Evolutionary conservation across 2,797 vertebrate species (phyloP).

Genomic region (Galago senegalensis): DNA sequence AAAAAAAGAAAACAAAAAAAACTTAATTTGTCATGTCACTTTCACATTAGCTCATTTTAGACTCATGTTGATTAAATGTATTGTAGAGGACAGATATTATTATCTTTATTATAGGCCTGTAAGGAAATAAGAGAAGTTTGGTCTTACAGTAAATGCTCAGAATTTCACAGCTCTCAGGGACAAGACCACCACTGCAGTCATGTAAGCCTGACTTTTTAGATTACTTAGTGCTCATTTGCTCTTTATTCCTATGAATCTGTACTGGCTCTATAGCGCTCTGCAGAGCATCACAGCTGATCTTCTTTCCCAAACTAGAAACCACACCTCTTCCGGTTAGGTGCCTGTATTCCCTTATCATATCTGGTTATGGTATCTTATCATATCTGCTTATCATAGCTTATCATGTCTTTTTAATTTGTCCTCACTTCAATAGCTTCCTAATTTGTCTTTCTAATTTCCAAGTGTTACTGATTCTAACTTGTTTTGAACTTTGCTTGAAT

Average conservation of each 20-base stretch:
- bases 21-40: background rate
- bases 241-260: background rate
- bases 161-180: background rate
- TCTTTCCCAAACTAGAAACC: background rate
- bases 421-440: background rate
- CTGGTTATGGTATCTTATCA: background rate
- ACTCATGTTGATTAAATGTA: background rate
- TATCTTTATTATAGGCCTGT: background rate
- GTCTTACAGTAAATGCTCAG: background rate
- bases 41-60: background rate
- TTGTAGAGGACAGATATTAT: background rate
- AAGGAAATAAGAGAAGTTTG: background rate
- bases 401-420: background rate
- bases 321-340: background rate
- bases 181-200: background rate
- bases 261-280: background rate
- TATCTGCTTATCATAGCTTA: background rate
- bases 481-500: background rate
- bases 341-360: background rate
- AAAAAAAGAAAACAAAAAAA: conserved; percentile 1
- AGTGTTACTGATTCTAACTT: background rate
- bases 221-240: background rate
- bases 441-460: background rate
- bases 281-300: background rate
- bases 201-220: background rate